Evolutionary conservation across 2,797 vertebrate species (phyloP).

Genomic region (Zalophus californianus): DNA sequence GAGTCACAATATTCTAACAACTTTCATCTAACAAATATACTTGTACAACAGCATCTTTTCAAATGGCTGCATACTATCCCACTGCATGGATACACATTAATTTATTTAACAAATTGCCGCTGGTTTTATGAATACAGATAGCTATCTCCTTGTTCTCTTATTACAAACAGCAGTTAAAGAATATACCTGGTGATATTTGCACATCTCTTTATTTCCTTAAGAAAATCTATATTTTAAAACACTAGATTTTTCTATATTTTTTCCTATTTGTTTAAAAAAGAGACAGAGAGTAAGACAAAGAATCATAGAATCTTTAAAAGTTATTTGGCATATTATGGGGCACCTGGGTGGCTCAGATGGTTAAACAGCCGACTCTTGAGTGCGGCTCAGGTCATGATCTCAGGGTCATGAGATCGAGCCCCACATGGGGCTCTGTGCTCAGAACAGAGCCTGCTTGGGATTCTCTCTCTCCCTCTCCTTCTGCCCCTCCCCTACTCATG

Average conservation of each 20-base stretch:
- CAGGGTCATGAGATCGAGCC: background rate
- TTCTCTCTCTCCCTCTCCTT: background rate
- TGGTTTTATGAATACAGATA: background rate
- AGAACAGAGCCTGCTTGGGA: background rate
- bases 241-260: background rate
- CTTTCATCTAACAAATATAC: background rate
- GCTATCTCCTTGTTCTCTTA: background rate
- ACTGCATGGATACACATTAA: background rate
- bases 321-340: background rate
- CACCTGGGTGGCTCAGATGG: background rate
- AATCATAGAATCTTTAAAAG: background rate
- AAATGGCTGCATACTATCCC: background rate
- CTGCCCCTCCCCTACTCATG: background rate
- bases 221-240: conserved; percentile 39
- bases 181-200: background rate
- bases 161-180: conserved; percentile 32
- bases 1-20: background rate
- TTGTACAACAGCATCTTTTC: background rate
- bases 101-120: background rate
- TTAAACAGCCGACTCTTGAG: background rate
- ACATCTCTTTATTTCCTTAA: conserved; percentile 20
- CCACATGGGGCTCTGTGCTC: background rate
- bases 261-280: background rate
- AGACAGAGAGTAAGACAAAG: background rate
- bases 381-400: background rate